Conservation (phyloP, 2,888 invertebrate genomes). For the Seira musarum region DNA sequence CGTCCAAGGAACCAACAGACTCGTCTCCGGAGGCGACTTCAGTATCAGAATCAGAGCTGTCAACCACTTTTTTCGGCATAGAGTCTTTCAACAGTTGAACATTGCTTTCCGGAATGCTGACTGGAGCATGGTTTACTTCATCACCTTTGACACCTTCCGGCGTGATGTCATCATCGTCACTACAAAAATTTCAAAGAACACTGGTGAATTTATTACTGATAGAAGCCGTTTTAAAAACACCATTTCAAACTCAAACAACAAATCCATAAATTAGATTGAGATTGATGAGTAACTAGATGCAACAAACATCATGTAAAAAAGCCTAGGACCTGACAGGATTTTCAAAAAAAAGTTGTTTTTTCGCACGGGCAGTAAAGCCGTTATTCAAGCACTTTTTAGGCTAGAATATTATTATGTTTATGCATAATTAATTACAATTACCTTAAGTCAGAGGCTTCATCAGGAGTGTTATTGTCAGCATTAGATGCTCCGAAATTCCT, state of each 20-base stretch:
- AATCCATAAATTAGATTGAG: too few relatives aligned
- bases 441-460: conserved; percentile 73
- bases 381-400: too few relatives aligned
- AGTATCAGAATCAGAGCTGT: conserved; percentile 68
- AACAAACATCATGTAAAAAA: not conserved
- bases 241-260: not conserved
- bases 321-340: not conserved
- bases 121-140: conserved; percentile 78
- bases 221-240: too few relatives aligned
- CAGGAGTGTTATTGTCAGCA: conserved; percentile 80
- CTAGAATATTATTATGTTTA: too few relatives aligned
- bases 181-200: conserved; percentile 14
- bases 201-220: not conserved
- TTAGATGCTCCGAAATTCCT: conserved; percentile 86
- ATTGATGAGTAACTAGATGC: too few relatives aligned
- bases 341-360: too few relatives aligned
- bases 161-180: conserved; percentile 68
- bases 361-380: too few relatives aligned
- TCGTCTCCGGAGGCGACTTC: conserved; percentile 68
- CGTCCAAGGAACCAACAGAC: conserved; percentile 71
- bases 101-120: conserved; percentile 77
- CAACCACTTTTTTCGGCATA: conserved; percentile 69
- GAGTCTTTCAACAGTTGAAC: conserved; percentile 79
- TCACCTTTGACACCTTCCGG: conserved; percentile 72
- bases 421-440: too few relatives aligned